A percentile compares a stretch with the other conserved stretches of the same genome.
These are phyloP conservation scores for Benitochromis conjunctus DNA, from an alignment of 2,113 vertebrate genomes.

Conservation along the genomic window DNA sequence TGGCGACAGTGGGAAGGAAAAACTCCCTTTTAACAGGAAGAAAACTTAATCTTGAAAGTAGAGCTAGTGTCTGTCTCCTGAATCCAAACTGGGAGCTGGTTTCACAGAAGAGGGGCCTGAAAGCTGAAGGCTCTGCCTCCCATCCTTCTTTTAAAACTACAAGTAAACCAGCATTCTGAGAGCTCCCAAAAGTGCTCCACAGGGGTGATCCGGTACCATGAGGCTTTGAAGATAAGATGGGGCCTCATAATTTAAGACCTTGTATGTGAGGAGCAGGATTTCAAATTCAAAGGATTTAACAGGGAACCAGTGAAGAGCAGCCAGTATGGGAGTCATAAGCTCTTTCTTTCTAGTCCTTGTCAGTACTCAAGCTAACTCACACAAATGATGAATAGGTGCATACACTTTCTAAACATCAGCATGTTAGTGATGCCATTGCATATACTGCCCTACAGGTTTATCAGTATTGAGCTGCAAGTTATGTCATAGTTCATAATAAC, in stretches of 20 bases:
- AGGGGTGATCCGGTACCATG: not conserved
- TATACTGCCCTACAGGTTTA: not conserved
- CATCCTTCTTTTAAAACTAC: not conserved
- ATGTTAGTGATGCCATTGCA: not conserved
- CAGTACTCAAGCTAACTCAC: not conserved
- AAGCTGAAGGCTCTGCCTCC: not conserved
- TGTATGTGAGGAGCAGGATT: not conserved
- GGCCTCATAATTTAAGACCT: not conserved
- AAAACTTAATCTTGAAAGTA: not conserved
- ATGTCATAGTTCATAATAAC: not conserved
- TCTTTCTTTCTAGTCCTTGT: not conserved
- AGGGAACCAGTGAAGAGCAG: too few relatives aligned
- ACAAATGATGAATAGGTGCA: not conserved
- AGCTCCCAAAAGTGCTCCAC: not conserved
- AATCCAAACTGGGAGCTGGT: not conserved
- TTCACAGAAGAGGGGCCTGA: not conserved
- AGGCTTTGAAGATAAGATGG: not conserved
- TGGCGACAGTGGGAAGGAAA: not conserved
- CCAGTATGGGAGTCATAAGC: not conserved
- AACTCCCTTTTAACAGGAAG: not conserved
- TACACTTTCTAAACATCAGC: not conserved
- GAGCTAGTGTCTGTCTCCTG: not conserved
- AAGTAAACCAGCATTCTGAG: not conserved
- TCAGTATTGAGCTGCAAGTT: not conserved
- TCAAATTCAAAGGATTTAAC: not conserved